Conservation (phyloP, 2,888 invertebrate species). For the Gortyna flavago region DNA sequence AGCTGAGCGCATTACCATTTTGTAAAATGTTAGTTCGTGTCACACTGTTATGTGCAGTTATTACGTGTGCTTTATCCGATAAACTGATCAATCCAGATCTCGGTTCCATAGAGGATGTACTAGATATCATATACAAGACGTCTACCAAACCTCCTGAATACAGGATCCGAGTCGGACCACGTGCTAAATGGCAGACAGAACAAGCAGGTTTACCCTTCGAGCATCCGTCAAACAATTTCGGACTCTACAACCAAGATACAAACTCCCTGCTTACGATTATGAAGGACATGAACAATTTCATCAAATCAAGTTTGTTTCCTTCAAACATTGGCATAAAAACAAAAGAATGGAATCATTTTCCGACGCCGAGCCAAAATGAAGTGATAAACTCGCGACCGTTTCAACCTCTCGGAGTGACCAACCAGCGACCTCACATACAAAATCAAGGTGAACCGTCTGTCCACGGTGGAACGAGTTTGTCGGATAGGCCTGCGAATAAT, state of each 20-base stretch:
- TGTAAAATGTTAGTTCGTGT: conserved; percentile 38
- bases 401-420: conserved; percentile 42
- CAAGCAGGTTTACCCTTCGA: conserved; percentile 6
- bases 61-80: conserved; percentile 15
- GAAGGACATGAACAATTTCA: conserved; percentile 8
- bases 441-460: conserved; percentile 58
- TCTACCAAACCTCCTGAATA: conserved; percentile 10
- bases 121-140: conserved; percentile 43
- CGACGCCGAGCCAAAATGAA: not conserved
- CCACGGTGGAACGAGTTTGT: conserved; percentile 56
- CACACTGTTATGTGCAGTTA: conserved; percentile 15
- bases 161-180: not conserved
- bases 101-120: conserved; percentile 56
- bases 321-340: conserved; percentile 17
- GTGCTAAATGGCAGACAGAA: not conserved
- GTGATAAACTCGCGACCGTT: conserved; percentile 16
- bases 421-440: conserved; percentile 45
- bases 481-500: conserved; percentile 41
- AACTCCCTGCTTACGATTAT: conserved; percentile 23
- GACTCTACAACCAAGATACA: conserved; percentile 1
- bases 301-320: conserved; percentile 31
- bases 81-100: conserved; percentile 38
- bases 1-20: conserved; percentile 9
- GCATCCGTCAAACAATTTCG: conserved; percentile 8
- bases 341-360: conserved; percentile 13